Evolutionary conservation across 2,113 vertebrate genomes (phyloP).

Genomic region (Silurus meridionalis): DNA sequence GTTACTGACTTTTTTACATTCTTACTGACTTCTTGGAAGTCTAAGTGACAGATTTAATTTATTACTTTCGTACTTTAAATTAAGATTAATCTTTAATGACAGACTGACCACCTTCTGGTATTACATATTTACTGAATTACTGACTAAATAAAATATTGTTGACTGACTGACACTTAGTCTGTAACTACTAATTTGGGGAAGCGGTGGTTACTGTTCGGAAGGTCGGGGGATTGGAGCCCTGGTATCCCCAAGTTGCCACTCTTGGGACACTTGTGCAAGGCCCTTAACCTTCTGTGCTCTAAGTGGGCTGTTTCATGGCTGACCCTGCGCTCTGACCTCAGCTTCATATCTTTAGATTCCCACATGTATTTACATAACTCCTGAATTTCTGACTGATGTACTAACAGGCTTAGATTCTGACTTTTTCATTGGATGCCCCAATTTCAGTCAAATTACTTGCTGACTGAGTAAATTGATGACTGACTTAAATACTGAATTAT

Average conservation of each 20-base stretch:
- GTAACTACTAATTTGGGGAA: background rate
- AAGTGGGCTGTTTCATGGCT: too few relatives aligned
- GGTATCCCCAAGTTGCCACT: too few relatives aligned
- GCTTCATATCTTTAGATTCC: too few relatives aligned
- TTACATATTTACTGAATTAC: background rate
- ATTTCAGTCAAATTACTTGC: background rate
- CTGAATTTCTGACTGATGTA: background rate
- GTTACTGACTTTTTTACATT: background rate
- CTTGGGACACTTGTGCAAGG: too few relatives aligned
- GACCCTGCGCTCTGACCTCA: too few relatives aligned
- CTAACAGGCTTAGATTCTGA: background rate
- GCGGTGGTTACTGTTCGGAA: too few relatives aligned
- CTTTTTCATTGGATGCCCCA: background rate
- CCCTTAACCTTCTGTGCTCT: too few relatives aligned
- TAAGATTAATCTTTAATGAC: background rate
- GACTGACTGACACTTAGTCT: background rate
- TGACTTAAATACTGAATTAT: background rate
- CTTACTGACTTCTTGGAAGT: background rate
- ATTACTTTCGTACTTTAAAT: background rate
- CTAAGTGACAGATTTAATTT: background rate
- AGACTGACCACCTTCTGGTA: background rate
- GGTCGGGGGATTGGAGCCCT: too few relatives aligned
- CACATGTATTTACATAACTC: background rate
- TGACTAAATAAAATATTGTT: background rate
- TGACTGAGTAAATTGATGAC: background rate